Base-by-base conservation (phyloP, 2,797 vertebrate species). In the Enteromius thamalakanensis region DNA sequence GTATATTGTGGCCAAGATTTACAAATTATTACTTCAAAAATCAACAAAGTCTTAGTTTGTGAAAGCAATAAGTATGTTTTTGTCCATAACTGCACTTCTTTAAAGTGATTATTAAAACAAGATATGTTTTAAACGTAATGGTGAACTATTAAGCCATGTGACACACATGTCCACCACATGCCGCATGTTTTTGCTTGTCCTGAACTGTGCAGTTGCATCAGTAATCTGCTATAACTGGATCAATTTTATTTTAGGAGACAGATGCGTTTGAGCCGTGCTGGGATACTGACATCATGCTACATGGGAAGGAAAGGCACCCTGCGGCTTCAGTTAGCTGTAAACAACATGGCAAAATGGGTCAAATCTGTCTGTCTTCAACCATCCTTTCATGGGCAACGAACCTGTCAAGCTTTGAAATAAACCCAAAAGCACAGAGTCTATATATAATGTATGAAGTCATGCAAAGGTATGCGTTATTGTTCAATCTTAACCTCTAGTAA, bases 181-280 rank as follows among this genome's bases (percentile, higher is more conserved):
- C 40, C 14, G 23, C n/a, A 26, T 34, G 9, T 47, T 32, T 65
- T 32, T 75, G n/a, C 42, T 45, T 67, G 34, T 68, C 62, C 62
- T 58, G 21, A 68, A 32, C 72, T 53, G 74, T 86, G 67, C 69
- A 62, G 87, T 88, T 87, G 88, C 14, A 7, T 15, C n/a, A 26
- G 62, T 23, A 51, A 51, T 23, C 49, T 45, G 64, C 26, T 65
- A 51, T 29, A 82, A 26, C 62, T 71, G 34, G 19, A 47, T 42
- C 19, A 0, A 23, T 68, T 79, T 67, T 65, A 76, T 80, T 83
- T 64, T 76, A 47, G n/a, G 40, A 45, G 58, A 55, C 65, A 40
- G 69, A 83, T 47, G 80, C 34, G 51, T 74, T 68, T 65, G 49
- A 83, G 70, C 47, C 51, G 4, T 29, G 47, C 70, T 58, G 51